Evolutionary conservation across 2,797 vertebrate genomes (phyloP), one percentile per base, ranked within the genome.

Genomic region (Potorous gilbertii): DNA sequence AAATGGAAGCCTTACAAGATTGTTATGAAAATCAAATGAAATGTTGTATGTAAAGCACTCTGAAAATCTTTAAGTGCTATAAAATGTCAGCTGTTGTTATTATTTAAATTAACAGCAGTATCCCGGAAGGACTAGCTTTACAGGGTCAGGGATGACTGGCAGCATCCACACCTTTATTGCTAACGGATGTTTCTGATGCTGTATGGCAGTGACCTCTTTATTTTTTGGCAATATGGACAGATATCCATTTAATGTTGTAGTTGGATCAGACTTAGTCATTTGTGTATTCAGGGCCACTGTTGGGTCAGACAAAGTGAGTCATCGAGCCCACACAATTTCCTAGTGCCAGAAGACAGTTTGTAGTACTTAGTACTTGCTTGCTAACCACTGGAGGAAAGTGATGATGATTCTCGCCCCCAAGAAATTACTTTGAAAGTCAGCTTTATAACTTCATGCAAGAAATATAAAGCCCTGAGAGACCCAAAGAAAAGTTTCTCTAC

Each of bases 211-310:
- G 93, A 92, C 92, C 54, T 10, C 62, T 94, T 50, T 97, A 94
- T 96, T 95, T 92, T 96, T 91, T 89, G 92, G 96, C 95, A 96
- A 92, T 98, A 96, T 98, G 98, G 97, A 98, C 98, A 98, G 97
- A 98, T 97, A 98, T 98, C 98, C 98, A 98, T 97, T 98, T 94
- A 94, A 95, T 97, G 96, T 95, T 66, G 18, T 55, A 81, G 93
- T 94, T 54, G 74, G 74, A 87, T 87, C 40, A 87, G 74, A 74
- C 34, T 74, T 74, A 40, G 62, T 74, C n/a, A 66, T n/a, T 46
- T 81, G 24, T 46, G 40, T 46, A n/a, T 97, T 98, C 95, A 94
- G 96, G 97, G 97, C 96, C 57, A 14, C 62, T 59, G 92, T 94
- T 94, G 91, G 91, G 95, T 96, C 97, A 96, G 96, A 91, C 92